These are phyloP conservation scores for Coregonus clupeaformis DNA, from an alignment of 2,113 vertebrate genomes.

Conservation along the genomic window DNA sequence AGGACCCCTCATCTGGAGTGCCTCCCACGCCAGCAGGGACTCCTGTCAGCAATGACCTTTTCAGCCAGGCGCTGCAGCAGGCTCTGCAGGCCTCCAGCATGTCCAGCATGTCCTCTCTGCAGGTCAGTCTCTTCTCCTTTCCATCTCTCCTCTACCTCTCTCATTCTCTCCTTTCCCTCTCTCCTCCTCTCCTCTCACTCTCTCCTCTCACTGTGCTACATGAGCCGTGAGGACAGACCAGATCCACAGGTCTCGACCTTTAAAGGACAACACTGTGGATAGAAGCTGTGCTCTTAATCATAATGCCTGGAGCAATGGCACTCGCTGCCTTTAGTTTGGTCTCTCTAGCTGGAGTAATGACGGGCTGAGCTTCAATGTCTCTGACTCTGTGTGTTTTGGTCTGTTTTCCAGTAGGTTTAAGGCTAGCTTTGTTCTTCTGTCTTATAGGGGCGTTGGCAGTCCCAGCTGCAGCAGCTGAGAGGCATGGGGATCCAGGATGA, in stretches of 20 bases:
- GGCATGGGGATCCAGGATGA: slow-evolving; percentile 98
- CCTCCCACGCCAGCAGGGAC: slow-evolving; percentile 86
- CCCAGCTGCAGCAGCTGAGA: slow-evolving; percentile 93
- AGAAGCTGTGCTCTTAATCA: too few species aligned
- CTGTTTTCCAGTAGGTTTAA: slow-evolving; percentile 4
- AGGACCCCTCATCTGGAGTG: slow-evolving; percentile 78
- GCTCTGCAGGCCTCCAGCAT: slow-evolving; percentile 92
- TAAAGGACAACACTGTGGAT: too few species aligned
- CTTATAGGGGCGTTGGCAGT: slow-evolving; percentile 89
- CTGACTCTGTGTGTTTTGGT: background rate
- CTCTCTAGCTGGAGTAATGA: background rate
- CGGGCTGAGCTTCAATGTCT: background rate
- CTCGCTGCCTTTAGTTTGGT: too few species aligned
- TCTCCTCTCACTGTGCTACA: background rate
- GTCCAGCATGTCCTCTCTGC: slow-evolving; percentile 86
- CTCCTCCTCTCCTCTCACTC: too few species aligned
- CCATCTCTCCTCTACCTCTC: too few species aligned
- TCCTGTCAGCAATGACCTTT: slow-evolving; percentile 92
- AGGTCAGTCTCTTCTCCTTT: slow-evolving; percentile 70
- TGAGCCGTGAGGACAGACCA: slow-evolving; percentile 5
- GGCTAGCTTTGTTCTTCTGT: background rate
- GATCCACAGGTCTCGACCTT: background rate
- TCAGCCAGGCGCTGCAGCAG: slow-evolving; percentile 96
- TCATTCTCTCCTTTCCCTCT: background rate
- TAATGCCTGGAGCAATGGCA: too few species aligned